Percentiles rank a stretch among this genome's conserved stretches.
Evolutionary conservation across 2,797 vertebrate genomes (phyloP).

Genomic region (Cossypha dichroa): DNA sequence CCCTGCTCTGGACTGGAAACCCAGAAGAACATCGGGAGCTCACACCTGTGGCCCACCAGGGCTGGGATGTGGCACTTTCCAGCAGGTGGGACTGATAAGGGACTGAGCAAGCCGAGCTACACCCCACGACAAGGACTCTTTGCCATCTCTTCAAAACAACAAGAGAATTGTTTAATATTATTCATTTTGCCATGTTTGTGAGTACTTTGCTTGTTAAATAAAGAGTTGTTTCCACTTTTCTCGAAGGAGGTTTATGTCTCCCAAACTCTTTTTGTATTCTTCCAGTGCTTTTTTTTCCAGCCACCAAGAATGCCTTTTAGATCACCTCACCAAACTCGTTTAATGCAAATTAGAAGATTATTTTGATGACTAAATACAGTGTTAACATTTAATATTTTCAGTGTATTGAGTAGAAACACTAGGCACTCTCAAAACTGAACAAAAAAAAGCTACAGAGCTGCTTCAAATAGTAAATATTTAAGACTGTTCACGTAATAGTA

Average conservation of each 20-base stretch:
- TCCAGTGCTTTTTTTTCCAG: not conserved
- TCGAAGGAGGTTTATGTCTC: not conserved
- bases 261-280: not conserved
- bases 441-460: not conserved
- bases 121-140: no score
- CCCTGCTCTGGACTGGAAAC: not conserved
- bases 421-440: not conserved
- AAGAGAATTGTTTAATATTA: not conserved
- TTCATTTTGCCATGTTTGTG: not conserved
- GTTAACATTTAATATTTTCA: not conserved
- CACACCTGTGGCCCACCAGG: not conserved
- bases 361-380: not conserved
- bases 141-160: not conserved
- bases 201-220: not conserved
- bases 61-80: not conserved
- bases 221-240: not conserved
- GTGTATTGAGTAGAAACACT: not conserved
- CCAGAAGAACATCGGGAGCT: not conserved
- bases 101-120: rapidly evolving
- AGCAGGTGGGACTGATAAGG: not conserved
- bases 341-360: not conserved
- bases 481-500: not conserved
- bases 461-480: not conserved
- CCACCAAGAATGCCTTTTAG: not conserved
- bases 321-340: not conserved